These are phyloP conservation scores for Ephestia elutella DNA, from an alignment of 1,140 invertebrate genomes.

Conservation along the genomic window DNA sequence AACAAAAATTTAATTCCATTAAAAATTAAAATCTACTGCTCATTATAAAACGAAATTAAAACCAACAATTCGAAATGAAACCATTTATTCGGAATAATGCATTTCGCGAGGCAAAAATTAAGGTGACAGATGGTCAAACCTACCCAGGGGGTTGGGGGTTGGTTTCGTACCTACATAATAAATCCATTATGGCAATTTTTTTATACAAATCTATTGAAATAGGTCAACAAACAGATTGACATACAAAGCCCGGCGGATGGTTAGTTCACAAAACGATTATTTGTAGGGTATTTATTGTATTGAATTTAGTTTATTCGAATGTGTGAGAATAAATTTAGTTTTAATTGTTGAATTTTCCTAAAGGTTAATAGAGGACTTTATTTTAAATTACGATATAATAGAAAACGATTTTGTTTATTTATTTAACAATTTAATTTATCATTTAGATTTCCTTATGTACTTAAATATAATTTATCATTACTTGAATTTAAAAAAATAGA, in stretches of 20 bases:
- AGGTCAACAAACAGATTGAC: slow-evolving; percentile 7
- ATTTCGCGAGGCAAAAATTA: slow-evolving; percentile 38
- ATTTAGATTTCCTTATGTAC: too few species aligned
- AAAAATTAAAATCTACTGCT: not conserved
- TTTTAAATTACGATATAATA: too few species aligned
- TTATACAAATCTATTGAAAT: slow-evolving; percentile 19
- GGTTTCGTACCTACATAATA: slow-evolving; percentile 20
- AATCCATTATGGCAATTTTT: slow-evolving; percentile 35
- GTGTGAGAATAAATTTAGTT: slow-evolving; percentile 5
- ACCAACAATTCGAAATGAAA: not conserved
- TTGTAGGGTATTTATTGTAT: slow-evolving; percentile 8
- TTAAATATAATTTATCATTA: too few species aligned
- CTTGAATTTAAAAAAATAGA: too few species aligned
- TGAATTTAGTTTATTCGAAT: not conserved
- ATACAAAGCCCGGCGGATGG: not conserved
- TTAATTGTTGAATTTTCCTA: not conserved
- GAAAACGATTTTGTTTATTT: too few species aligned
- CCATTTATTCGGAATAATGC: slow-evolving; percentile 33
- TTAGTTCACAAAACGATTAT: slow-evolving; percentile 1
- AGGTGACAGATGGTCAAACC: slow-evolving; percentile 51
- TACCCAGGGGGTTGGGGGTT: slow-evolving; percentile 10
- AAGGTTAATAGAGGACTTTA: too few species aligned
- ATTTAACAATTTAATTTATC: too few species aligned
- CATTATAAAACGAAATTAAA: not conserved
- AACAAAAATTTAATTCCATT: too few species aligned